phyloP scores from a whole-genome alignment of 2,888 invertebrate genomes.

The Vesta saturnalis region DNA sequence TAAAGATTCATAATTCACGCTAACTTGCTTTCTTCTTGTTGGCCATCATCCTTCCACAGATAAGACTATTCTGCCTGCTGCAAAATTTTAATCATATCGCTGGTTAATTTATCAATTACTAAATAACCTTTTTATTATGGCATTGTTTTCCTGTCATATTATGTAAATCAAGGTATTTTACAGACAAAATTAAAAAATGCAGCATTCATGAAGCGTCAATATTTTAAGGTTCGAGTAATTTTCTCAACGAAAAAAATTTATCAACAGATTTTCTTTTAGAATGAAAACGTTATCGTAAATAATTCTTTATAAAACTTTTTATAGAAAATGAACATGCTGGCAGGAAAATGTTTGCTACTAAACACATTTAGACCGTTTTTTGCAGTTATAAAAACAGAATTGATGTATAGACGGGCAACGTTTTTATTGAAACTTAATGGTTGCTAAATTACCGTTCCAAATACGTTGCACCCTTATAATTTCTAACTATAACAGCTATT shows the following conservation, averaged over 20 bases:
- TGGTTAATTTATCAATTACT: slow-evolving; percentile 44
- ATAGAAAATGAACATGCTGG: neutral
- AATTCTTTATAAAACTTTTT: neutral
- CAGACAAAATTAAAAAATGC: neutral
- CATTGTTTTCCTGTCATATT: slow-evolving; percentile 11
- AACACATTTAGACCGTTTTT: neutral
- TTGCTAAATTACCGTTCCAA: neutral
- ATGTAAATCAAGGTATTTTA: slow-evolving; percentile 4
- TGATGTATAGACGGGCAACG: neutral
- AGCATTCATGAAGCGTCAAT: too few species aligned
- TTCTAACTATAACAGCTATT: too few species aligned
- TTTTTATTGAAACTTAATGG: neutral
- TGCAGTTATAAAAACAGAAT: neutral
- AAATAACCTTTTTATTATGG: slow-evolving; percentile 24
- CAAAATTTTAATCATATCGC: slow-evolving; percentile 38
- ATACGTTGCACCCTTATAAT: neutral
- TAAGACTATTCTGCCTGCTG: slow-evolving; percentile 36
- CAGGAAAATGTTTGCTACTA: neutral
- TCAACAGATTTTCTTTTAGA: neutral
- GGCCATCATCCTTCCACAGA: slow-evolving; percentile 37
- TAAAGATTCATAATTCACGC: slow-evolving; percentile 47
- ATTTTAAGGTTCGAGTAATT: neutral
- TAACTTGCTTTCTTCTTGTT: slow-evolving; percentile 43
- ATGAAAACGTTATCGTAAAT: neutral
- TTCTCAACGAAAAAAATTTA: neutral